These are phyloP conservation scores for Stomatorhinus walkeri DNA, from an alignment of 2,797 vertebrate genomes.

Conservation along the genomic window DNA sequence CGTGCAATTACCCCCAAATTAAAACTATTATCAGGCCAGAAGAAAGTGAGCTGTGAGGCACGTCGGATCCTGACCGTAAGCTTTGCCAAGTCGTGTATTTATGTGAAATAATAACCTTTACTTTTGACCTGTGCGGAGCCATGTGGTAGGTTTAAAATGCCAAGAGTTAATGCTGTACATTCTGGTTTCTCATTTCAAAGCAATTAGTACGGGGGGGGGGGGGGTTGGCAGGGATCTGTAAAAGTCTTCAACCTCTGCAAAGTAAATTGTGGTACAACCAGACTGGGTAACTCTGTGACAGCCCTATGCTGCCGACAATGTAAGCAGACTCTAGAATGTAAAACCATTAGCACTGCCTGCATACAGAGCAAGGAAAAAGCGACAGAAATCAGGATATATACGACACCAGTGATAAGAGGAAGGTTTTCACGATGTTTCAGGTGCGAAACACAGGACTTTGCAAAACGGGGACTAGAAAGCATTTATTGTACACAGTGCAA, in stretches of 20 bases:
- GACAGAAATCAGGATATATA: background rate
- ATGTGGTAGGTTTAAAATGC: background rate
- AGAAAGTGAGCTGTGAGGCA: background rate
- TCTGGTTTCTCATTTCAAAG: background rate
- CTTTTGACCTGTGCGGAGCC: background rate
- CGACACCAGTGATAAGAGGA: background rate
- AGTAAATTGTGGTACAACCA: background rate
- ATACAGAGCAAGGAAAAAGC: background rate
- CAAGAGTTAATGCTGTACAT: background rate
- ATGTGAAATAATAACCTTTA: background rate
- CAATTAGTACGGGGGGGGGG: background rate
- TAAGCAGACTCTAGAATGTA: background rate
- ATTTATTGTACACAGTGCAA: background rate
- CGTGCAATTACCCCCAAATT: conserved; percentile 3
- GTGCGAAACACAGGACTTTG: background rate
- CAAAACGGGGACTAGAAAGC: background rate
- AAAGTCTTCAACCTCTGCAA: background rate
- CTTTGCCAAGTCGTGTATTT: background rate
- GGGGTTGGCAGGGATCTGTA: background rate
- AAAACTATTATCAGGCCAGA: conserved; percentile 14
- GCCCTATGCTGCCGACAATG: background rate
- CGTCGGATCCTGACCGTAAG: background rate
- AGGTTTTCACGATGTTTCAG: background rate
- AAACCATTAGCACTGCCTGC: background rate
- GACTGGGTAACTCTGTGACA: background rate